Base-by-base conservation (phyloP, 2,797 vertebrate species). In the Lacerta bilineata region DNA sequence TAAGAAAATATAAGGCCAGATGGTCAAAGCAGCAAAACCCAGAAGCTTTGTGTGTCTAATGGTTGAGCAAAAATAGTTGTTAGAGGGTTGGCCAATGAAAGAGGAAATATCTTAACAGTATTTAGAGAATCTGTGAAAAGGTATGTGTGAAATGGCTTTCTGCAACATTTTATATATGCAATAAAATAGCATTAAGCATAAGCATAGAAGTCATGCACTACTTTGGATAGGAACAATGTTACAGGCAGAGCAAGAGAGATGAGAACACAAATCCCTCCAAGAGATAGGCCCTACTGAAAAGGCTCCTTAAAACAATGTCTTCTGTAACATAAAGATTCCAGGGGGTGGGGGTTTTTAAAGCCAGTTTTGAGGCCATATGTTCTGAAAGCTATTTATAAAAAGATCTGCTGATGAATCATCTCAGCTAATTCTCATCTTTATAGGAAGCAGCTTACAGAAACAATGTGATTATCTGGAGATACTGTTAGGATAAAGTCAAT, bases 361-460 rank as follows among this genome's bases (percentile, higher is more conserved):
- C 15, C 59, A 64, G 50, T 78, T 11, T 68, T 66, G 41, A 68
- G 61, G 17, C 71, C 9, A 17, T 46, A 0, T 50, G 33, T 61
- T 23, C 1, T 85, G n/a, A 55, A 78, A 8, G 36, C 10, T 39
- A 23, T 39, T 27, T 3, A 41, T 2, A 0, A 1, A 78, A 1
- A 1, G 18, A 13, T 0, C 1, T 20, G 4, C 0, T 7, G 20
- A n/a, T 82, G 64, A 64, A 72, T 64, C 83, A 75, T 74, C n/a
- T 80, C 7, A 29, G 18, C 66, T 46, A n/a, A 68, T 66, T 66
- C 61, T 36, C 27, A 0, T 3, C 13, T 36, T 0, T 15, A 20
- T 9, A 4, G 20, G 8, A 2, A 0, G 10, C 0, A 23, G 1
- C 0, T 29, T 4, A 11, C 25, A 69, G 2, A 59, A 33, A 5